These are phyloP conservation scores for Chlorops oryzae DNA, from an alignment of 1,140 invertebrate genomes.

Conservation along the genomic window DNA sequence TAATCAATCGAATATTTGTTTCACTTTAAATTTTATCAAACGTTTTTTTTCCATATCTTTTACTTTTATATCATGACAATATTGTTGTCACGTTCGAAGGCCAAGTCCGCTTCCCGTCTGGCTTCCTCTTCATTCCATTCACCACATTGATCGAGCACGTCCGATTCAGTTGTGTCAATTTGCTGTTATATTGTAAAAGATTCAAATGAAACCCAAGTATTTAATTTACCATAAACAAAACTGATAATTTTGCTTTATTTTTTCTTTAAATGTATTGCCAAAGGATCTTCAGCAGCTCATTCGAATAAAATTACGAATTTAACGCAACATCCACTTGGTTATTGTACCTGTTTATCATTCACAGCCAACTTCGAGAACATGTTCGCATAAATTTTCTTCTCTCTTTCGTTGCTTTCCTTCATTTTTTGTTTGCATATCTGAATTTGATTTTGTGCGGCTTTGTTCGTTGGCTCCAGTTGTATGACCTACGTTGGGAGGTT, in stretches of 20 bases:
- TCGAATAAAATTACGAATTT: conserved; percentile 1
- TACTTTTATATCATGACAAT: conserved; percentile 39
- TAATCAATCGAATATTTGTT: conserved; percentile 16
- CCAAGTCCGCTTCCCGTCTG: conserved; percentile 41
- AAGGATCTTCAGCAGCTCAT: no score
- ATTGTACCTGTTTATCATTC: conserved; percentile 66
- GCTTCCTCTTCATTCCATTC: conserved; percentile 62
- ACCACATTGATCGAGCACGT: conserved; percentile 59
- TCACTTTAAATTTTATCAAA: conserved; percentile 15
- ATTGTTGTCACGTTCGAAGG: conserved; percentile 43
- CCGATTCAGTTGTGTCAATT: conserved; percentile 57
- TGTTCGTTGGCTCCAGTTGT: conserved; percentile 59
- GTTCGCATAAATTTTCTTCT: conserved; percentile 87
- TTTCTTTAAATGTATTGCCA: no score
- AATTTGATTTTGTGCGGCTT: conserved; percentile 75
- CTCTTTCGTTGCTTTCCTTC: conserved; percentile 68
- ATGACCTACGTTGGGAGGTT: conserved; percentile 40
- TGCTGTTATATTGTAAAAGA: conserved; percentile 1
- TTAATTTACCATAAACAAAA: conserved; percentile 4
- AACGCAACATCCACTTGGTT: no score
- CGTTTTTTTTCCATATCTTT: not conserved
- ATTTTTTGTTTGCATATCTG: conserved; percentile 66
- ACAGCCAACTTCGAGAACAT: conserved; percentile 91
- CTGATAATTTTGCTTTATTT: no score
- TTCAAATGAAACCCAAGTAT: no score